Evolutionary conservation across 92 coral and sea anemone genomes (phyloP).

Genomic region (Ricordea florida): DNA sequence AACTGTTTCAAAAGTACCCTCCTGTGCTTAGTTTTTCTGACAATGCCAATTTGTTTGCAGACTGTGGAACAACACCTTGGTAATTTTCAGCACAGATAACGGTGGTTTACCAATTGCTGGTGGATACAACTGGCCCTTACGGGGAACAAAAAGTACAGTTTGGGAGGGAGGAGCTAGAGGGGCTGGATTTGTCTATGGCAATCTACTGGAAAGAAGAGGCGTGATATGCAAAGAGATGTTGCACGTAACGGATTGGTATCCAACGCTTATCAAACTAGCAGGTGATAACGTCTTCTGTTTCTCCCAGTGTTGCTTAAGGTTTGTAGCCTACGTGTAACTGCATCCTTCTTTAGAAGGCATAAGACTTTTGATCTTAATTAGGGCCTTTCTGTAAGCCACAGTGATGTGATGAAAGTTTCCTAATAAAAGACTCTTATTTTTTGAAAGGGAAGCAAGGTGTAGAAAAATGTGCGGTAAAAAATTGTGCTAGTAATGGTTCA

Average conservation of each 20-base stretch:
- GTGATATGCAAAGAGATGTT: slow-evolving; percentile 22
- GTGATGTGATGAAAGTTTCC: no score
- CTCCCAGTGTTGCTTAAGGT: no score
- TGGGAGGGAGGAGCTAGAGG: slow-evolving; percentile 83
- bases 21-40: neutral
- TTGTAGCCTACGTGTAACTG: no score
- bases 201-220: slow-evolving; percentile 33
- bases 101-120: slow-evolving; percentile 60
- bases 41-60: neutral
- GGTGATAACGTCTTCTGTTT: neutral
- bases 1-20: no score
- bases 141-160: slow-evolving; percentile 65
- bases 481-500: no score
- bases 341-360: no score
- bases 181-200: slow-evolving; percentile 64
- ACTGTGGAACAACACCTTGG: slow-evolving; percentile 62
- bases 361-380: no score
- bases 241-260: slow-evolving; percentile 62
- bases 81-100: slow-evolving; percentile 64
- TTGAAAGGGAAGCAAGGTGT: no score
- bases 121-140: slow-evolving; percentile 80
- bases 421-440: no score
- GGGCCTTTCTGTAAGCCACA: no score
- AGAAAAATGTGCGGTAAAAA: no score
- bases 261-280: slow-evolving; percentile 23